Percentiles rank a stretch among this genome's conserved stretches.
phyloP scores from a whole-genome alignment of 2,888 invertebrate species.

The Oconnorella tubifera region DNA sequence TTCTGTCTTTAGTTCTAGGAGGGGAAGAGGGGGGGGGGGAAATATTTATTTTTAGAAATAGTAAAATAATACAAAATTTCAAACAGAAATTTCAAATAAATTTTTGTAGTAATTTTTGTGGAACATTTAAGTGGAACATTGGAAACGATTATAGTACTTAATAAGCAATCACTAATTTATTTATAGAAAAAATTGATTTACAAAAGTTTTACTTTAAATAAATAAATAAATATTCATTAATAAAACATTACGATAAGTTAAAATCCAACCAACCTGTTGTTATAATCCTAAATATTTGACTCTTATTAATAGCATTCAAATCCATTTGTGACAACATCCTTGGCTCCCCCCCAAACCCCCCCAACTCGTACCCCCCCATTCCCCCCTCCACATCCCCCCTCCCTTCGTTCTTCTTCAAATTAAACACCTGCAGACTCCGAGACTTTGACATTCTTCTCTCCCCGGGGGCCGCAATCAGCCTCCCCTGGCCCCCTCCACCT shows the following conservation, averaged over 20 bases:
- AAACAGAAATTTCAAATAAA: too few relatives aligned
- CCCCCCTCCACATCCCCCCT: background rate
- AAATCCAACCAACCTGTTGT: background rate
- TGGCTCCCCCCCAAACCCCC: background rate
- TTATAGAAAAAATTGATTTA: too few relatives aligned
- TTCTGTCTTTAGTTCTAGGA: background rate
- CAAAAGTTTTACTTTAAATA: too few relatives aligned
- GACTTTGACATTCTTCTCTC: background rate
- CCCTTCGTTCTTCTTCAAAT: background rate
- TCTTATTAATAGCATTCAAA: background rate
- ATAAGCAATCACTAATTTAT: too few relatives aligned
- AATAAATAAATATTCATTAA: too few relatives aligned
- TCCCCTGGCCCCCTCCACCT: background rate
- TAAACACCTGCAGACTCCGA: constrained; percentile 4
- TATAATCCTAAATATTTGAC: background rate
- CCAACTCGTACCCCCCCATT: background rate
- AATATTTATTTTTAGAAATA: too few relatives aligned
- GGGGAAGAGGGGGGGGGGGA: too few relatives aligned
- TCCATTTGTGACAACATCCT: constrained; percentile 1
- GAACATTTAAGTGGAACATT: too few relatives aligned
- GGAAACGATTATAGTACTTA: too few relatives aligned
- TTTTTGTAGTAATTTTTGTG: too few relatives aligned
- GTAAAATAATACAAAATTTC: too few relatives aligned
- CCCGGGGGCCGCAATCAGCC: background rate
- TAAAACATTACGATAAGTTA: too few relatives aligned